Percentiles rank a stretch among this genome's conserved stretches.
Conservation (phyloP, 2,797 vertebrate genomes). For the Poecilia picta region DNA sequence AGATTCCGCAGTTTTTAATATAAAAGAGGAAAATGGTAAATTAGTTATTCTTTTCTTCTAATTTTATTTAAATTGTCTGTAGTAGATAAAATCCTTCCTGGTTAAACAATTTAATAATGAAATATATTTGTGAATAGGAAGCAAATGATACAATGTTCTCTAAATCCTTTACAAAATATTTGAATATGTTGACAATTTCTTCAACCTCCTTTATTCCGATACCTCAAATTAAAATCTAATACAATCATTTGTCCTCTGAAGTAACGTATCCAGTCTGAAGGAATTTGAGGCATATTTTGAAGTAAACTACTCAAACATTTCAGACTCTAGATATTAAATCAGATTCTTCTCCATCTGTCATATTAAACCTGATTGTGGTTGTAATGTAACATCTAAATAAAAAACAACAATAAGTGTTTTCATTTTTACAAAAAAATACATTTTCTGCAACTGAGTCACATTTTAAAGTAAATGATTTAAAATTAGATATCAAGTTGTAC, state of each 20-base stretch:
- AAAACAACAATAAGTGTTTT: not conserved
- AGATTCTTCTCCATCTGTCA: too few species aligned
- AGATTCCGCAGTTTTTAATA: not conserved
- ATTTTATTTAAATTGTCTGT: not conserved
- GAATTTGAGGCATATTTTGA: not conserved
- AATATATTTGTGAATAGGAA: not conserved
- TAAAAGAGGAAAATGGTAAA: not conserved
- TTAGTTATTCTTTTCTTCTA: not conserved
- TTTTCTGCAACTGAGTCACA: not conserved
- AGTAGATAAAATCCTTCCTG: not conserved
- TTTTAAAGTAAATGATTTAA: not conserved
- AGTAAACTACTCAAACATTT: not conserved
- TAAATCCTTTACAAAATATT: not conserved
- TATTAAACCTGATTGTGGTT: not conserved
- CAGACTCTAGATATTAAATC: not conserved
- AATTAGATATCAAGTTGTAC: not conserved
- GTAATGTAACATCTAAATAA: not conserved
- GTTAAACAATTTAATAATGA: not conserved
- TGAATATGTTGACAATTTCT: not conserved
- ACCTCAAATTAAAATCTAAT: too few species aligned
- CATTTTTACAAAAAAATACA: not conserved
- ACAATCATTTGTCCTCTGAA: not conserved
- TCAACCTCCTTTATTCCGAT: too few species aligned
- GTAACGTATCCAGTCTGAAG: not conserved
- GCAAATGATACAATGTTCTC: not conserved